These are phyloP conservation scores for Camponotus pennsylvanicus DNA, from an alignment of 1,140 invertebrate species.

Conservation along the genomic window DNA sequence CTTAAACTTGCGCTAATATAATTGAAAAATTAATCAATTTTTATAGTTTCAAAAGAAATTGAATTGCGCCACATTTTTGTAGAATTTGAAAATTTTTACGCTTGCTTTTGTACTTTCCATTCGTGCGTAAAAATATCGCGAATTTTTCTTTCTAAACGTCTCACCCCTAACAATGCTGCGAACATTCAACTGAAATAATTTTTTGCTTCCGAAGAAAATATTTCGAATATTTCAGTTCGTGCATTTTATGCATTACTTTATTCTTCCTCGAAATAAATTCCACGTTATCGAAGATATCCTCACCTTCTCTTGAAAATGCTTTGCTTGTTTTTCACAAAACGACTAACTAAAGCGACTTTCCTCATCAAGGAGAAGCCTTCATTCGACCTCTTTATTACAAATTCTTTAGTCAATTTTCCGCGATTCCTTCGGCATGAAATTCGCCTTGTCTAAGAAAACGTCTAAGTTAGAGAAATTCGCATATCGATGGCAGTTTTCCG, in stretches of 20 bases:
- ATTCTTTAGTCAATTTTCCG: not conserved
- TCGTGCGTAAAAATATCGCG: conserved; percentile 27
- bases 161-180: conserved; percentile 10
- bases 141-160: conserved; percentile 43
- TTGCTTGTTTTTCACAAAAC: conserved; percentile 2
- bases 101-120: not conserved
- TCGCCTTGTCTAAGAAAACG: not conserved
- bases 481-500: conserved; percentile 1
- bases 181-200: conserved; percentile 49
- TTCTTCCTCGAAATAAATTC: conserved; percentile 12
- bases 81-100: not conserved
- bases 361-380: not conserved
- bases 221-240: conserved; percentile 14
- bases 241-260: not conserved
- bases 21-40: not conserved
- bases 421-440: conserved; percentile 4
- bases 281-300: not conserved
- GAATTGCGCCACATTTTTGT: not conserved
- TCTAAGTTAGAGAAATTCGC: conserved; percentile 20
- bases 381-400: conserved; percentile 7
- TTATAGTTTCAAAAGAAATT: not conserved
- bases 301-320: not conserved
- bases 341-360: not conserved
- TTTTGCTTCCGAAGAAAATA: conserved; percentile 19
- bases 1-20: too few relatives aligned